Evolutionary conservation across 2,113 vertebrate genomes (phyloP).

Genomic region (Percopsis transmontana): DNA sequence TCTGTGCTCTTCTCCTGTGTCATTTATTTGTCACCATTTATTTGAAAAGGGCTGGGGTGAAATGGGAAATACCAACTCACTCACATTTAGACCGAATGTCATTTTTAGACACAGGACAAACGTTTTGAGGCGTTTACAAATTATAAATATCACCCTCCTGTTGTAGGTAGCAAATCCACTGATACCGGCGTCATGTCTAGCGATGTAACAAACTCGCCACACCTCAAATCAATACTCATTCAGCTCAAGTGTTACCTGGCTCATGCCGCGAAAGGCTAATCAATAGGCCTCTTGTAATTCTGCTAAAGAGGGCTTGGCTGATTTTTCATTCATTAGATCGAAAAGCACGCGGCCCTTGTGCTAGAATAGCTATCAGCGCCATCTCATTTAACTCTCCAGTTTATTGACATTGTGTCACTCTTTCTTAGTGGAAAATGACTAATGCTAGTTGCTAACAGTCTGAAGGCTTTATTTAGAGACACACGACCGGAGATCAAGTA

Average conservation of each 20-base stretch:
- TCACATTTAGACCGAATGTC: too few relatives aligned
- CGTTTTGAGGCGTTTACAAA: neutral
- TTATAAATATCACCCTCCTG: neutral
- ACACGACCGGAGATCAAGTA: too few relatives aligned
- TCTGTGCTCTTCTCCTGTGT: neutral
- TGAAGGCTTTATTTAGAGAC: slow-evolving; percentile 43
- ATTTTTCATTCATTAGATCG: slow-evolving; percentile 55
- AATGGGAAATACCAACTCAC: neutral
- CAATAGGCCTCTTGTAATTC: slow-evolving; percentile 33
- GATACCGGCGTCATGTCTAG: slow-evolving; percentile 33
- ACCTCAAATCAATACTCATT: slow-evolving; percentile 61
- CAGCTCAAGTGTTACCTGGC: slow-evolving; percentile 61
- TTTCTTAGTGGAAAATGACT: slow-evolving; percentile 16
- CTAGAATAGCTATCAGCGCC: slow-evolving; percentile 29
- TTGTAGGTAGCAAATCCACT: slow-evolving; percentile 28
- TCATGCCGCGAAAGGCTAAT: slow-evolving; percentile 54
- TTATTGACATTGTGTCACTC: slow-evolving; percentile 38
- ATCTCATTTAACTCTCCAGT: slow-evolving; percentile 22
- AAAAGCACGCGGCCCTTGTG: slow-evolving; percentile 55
- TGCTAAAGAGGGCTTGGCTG: slow-evolving; percentile 23
- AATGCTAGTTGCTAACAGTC: slow-evolving; percentile 35
- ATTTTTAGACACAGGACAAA: neutral
- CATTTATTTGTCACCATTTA: neutral
- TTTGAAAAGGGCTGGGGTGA: neutral
- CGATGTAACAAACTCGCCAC: slow-evolving; percentile 26